Percentiles rank a stretch among this genome's conserved stretches.
Conservation (phyloP, 2,888 invertebrate genomes). For the Schizotus pectinicornis region DNA sequence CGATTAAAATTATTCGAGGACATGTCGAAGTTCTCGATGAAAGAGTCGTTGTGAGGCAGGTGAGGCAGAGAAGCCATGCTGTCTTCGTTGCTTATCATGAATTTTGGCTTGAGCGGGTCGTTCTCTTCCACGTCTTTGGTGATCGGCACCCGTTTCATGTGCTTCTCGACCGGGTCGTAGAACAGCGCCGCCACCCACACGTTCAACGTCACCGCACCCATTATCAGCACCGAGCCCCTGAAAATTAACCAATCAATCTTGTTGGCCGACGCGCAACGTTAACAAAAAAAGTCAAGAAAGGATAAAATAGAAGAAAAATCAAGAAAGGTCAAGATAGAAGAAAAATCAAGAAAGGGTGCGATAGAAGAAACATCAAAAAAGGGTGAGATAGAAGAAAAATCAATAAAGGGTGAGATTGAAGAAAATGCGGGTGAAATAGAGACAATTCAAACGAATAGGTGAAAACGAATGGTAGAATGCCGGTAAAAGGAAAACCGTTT, state of each 20-base stretch:
- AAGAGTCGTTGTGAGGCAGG: constrained; percentile 52
- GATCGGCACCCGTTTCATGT: constrained; percentile 70
- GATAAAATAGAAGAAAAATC: no score
- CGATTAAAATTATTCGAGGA: constrained; percentile 63
- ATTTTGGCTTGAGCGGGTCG: constrained; percentile 53
- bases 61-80: constrained; percentile 51
- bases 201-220: constrained; percentile 83
- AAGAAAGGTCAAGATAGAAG: no score
- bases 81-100: constrained; percentile 54
- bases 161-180: constrained; percentile 83
- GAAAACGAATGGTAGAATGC: no score
- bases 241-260: constrained; percentile 42
- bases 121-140: constrained; percentile 45
- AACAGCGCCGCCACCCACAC: constrained; percentile 84
- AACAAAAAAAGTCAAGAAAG: no score
- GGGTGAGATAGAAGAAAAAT: no score
- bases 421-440: no score
- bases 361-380: no score
- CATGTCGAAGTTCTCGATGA: constrained; percentile 49
- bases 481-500: no score
- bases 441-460: no score
- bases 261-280: no score
- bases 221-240: constrained; percentile 80
- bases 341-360: no score
- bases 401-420: no score